Conservation (phyloP, 1,140 invertebrate genomes). For the Charaxes varanes region DNA sequence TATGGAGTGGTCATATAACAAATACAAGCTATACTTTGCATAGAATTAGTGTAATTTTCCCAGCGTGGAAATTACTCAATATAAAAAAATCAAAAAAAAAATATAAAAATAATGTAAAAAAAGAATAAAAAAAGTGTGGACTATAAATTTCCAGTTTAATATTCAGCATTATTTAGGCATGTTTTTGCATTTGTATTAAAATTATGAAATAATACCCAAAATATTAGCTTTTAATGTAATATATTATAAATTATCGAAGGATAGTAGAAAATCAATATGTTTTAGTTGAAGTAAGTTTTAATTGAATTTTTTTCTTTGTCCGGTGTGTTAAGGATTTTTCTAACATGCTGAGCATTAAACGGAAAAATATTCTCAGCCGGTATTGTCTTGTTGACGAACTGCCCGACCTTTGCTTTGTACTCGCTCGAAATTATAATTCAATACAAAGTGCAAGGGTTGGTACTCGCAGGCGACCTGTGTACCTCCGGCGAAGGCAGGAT, state of each 20-base stretch:
- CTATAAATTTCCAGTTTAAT: constrained; percentile 70
- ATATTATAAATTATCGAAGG: constrained; percentile 44
- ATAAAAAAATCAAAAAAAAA: constrained; percentile 52
- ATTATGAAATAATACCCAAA: constrained; percentile 57
- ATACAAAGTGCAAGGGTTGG: constrained; percentile 65
- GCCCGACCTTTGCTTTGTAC: constrained; percentile 66
- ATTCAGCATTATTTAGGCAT: constrained; percentile 72
- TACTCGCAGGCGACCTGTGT: constrained; percentile 33
- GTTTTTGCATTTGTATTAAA: constrained; percentile 68
- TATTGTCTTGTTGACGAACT: constrained; percentile 65
- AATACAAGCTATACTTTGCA: constrained; percentile 91
- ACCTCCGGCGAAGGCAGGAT: constrained; percentile 40
- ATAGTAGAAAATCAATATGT: constrained; percentile 37
- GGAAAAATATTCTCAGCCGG: constrained; percentile 70
- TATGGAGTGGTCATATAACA: constrained; percentile 71
- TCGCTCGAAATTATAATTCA: constrained; percentile 35
- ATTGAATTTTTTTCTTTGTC: constrained; percentile 34
- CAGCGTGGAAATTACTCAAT: constrained; percentile 74
- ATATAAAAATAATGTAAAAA: constrained; percentile 33
- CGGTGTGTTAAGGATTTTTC: constrained; percentile 48
- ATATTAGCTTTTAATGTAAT: constrained; percentile 67
- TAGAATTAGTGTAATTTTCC: constrained; percentile 91
- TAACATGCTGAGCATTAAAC: constrained; percentile 73
- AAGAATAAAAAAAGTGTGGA: constrained; percentile 59
- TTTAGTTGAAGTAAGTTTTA: constrained; percentile 33